phyloP scores from a whole-genome alignment of 2,888 invertebrate species.

The Tubulanus polymorphus region DNA sequence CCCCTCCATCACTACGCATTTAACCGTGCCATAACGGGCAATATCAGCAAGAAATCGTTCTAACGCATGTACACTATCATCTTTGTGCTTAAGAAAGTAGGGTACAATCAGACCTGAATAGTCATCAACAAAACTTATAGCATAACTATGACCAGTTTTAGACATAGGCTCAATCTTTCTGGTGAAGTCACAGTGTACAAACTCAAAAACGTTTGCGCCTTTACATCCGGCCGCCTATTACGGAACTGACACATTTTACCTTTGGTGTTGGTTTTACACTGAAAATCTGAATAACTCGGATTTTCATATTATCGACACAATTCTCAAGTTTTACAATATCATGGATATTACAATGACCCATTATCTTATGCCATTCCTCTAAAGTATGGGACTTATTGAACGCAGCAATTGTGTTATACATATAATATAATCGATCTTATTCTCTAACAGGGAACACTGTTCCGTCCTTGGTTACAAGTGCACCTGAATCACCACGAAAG shows the following conservation, averaged over 20 bases:
- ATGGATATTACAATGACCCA: constrained; percentile 16
- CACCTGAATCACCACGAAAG: constrained; percentile 13
- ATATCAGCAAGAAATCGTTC: constrained; percentile 13
- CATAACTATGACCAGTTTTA: constrained; percentile 15
- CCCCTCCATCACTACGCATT: neutral
- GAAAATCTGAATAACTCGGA: constrained; percentile 5
- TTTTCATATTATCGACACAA: constrained; percentile 13
- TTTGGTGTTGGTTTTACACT: neutral
- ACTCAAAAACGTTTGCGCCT: neutral
- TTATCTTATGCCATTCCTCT: constrained; percentile 15
- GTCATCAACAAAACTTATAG: constrained; percentile 15
- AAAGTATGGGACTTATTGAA: neutral
- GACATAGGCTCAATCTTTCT: constrained; percentile 9
- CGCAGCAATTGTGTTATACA: constrained; percentile 2
- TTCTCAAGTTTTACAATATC: constrained; percentile 15
- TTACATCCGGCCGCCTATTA: constrained; percentile 12
- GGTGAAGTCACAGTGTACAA: constrained; percentile 12
- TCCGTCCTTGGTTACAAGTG: neutral
- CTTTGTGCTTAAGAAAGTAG: constrained; percentile 9
- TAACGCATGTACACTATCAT: constrained; percentile 8
- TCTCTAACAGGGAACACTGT: constrained; percentile 15
- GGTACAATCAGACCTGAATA: constrained; percentile 12
- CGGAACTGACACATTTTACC: constrained; percentile 1
- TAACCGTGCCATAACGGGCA: constrained; percentile 4
- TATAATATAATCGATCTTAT: constrained; percentile 15